These are phyloP conservation scores for Gastrophysa polygoni DNA, from an alignment of 2,888 invertebrate species.

Conservation along the genomic window DNA sequence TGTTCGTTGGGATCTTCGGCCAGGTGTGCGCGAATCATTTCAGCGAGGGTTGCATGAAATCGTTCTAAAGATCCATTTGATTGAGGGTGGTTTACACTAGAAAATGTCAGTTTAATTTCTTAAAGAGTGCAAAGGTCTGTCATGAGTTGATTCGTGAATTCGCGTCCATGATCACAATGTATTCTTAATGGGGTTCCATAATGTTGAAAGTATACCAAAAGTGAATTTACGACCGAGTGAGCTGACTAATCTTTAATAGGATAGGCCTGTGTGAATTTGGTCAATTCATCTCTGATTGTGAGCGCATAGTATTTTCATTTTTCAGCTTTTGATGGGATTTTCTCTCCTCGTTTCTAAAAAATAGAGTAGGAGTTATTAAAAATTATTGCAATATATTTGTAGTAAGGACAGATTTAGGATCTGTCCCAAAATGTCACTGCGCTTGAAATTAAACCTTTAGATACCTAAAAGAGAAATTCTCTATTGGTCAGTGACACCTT, in stretches of 20 bases:
- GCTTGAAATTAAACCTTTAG: too few relatives aligned
- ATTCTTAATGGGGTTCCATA: background rate
- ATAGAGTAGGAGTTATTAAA: too few relatives aligned
- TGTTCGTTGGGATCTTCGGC: slow-evolving; percentile 21
- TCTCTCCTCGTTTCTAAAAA: too few relatives aligned
- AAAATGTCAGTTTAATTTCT: slow-evolving; percentile 21
- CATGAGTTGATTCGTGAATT: background rate
- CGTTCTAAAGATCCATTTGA: slow-evolving; percentile 24
- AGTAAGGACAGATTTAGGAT: too few relatives aligned
- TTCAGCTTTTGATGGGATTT: too few relatives aligned
- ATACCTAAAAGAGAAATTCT: too few relatives aligned
- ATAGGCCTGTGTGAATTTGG: slow-evolving; percentile 12
- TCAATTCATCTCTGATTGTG: slow-evolving; percentile 11
- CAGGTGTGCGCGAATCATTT: slow-evolving; percentile 23
- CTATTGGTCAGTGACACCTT: too few relatives aligned
- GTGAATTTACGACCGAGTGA: background rate
- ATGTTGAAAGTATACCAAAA: slow-evolving; percentile 14
- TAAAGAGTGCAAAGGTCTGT: slow-evolving; percentile 13
- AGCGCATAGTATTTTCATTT: too few relatives aligned
- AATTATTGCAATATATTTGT: too few relatives aligned
- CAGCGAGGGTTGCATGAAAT: slow-evolving; percentile 20
- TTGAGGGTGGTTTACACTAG: slow-evolving; percentile 16
- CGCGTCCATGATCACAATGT: background rate
- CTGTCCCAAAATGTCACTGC: too few relatives aligned
- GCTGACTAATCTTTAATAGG: background rate